Evolutionary conservation across 2,113 vertebrate species (phyloP).

Genomic region (Cottus gobio): DNA sequence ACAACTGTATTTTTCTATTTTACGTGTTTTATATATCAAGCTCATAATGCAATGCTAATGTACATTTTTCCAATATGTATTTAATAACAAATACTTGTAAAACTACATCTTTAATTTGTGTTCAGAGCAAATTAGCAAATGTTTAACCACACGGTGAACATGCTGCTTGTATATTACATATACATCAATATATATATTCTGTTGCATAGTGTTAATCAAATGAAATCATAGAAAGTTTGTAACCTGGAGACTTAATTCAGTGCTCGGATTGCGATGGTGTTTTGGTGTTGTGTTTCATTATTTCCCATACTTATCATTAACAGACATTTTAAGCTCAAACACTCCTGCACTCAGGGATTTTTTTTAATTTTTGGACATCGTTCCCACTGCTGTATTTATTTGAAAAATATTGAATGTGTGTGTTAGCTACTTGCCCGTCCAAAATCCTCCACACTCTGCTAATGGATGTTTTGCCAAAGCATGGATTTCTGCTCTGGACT

Average conservation of each 20-base stretch:
- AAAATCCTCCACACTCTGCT: conserved; percentile 38
- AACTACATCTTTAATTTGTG: neutral
- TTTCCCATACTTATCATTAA: conserved; percentile 21
- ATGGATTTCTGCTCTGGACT: conserved; percentile 39
- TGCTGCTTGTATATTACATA: neutral
- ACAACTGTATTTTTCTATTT: neutral
- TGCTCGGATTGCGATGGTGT: neutral
- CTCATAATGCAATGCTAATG: neutral
- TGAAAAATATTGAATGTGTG: conserved; percentile 28
- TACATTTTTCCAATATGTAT: neutral
- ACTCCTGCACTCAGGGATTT: neutral
- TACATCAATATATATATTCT: neutral
- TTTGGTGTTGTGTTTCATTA: conserved; percentile 3
- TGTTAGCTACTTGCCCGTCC: conserved; percentile 5
- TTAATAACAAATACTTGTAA: neutral
- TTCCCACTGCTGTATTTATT: conserved; percentile 44
- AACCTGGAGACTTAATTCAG: neutral
- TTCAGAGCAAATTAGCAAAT: neutral
- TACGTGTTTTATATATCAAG: neutral
- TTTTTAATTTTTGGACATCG: conserved; percentile 4
- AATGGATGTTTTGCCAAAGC: conserved; percentile 42
- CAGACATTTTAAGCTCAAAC: conserved; percentile 16
- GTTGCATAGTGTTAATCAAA: neutral
- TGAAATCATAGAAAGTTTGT: neutral
- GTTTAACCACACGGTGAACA: neutral